These are phyloP conservation scores for Candidula unifasciata DNA, from an alignment of 2,888 invertebrate species.

Conservation along the genomic window DNA sequence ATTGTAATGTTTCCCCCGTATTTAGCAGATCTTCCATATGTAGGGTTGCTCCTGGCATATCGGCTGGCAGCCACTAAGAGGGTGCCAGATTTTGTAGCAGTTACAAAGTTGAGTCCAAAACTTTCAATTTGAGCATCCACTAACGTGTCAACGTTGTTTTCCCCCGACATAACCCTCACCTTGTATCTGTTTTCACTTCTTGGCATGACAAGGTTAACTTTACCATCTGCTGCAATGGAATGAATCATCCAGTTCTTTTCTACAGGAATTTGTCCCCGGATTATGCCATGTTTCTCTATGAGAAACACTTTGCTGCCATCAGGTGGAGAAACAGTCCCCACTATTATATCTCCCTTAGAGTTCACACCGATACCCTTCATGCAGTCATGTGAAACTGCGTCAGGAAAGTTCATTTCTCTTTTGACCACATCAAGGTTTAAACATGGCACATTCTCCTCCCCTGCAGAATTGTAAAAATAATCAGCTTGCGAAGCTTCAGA, in stretches of 20 bases:
- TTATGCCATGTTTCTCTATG: constrained; percentile 69
- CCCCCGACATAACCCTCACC: constrained; percentile 67
- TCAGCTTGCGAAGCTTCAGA: constrained; percentile 29
- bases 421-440: constrained; percentile 57
- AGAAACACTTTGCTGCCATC: constrained; percentile 65
- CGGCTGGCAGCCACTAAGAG: constrained; percentile 68
- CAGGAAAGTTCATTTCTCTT: constrained; percentile 64
- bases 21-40: constrained; percentile 65
- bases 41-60: constrained; percentile 63
- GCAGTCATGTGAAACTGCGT: constrained; percentile 66
- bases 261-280: constrained; percentile 66
- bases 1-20: constrained; percentile 69
- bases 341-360: constrained; percentile 64
- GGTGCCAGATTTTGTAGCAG: constrained; percentile 63
- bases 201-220: constrained; percentile 66
- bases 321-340: constrained; percentile 64
- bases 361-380: constrained; percentile 69
- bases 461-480: constrained; percentile 39
- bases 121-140: constrained; percentile 68
- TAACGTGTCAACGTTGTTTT: constrained; percentile 64
- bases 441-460: constrained; percentile 49
- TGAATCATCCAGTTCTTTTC: constrained; percentile 68
- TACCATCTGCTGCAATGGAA: constrained; percentile 69
- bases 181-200: constrained; percentile 72
- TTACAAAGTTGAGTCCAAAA: constrained; percentile 68